Evolutionary conservation across 2,888 invertebrate species (phyloP).

Genomic region (Scaptomyza cyrtandrae): DNA sequence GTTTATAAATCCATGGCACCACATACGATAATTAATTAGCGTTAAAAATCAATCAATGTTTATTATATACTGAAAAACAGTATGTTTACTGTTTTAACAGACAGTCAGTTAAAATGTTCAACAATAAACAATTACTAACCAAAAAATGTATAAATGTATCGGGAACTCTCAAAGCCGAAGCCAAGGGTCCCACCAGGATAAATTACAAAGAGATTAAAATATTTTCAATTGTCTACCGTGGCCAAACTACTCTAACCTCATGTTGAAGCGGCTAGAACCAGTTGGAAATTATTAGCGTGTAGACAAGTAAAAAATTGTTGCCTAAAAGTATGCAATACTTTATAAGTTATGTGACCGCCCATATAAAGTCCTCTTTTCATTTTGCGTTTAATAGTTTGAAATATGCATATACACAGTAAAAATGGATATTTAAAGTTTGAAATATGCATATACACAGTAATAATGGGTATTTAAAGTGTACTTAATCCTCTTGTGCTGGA

Average conservation of each 20-base stretch:
- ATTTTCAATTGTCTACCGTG: conserved; percentile 42
- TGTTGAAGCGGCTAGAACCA: conserved; percentile 26
- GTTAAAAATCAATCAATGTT: background rate
- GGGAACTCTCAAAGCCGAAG: conserved; percentile 77
- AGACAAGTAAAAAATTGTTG: background rate
- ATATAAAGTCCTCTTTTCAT: too few relatives aligned
- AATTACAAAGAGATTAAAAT: conserved; percentile 76
- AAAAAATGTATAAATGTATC: conserved; percentile 28
- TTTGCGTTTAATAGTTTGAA: too few relatives aligned
- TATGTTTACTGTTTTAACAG: too few relatives aligned
- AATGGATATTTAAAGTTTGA: too few relatives aligned
- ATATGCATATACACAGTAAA: background rate
- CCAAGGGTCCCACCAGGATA: conserved; percentile 83
- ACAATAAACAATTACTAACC: too few relatives aligned
- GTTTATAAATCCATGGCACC: background rate
- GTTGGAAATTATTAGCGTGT: conserved; percentile 66
- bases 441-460: background rate
- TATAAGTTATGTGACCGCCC: too few relatives aligned
- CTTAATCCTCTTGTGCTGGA: background rate
- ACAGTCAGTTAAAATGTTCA: too few relatives aligned
- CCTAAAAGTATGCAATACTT: conserved; percentile 54
- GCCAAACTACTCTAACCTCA: background rate
- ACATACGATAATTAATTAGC: background rate
- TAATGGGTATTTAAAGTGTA: too few relatives aligned
- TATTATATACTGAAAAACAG: too few relatives aligned